Conservation (phyloP, 2,797 vertebrate species). For the Sardinella longiceps region DNA sequence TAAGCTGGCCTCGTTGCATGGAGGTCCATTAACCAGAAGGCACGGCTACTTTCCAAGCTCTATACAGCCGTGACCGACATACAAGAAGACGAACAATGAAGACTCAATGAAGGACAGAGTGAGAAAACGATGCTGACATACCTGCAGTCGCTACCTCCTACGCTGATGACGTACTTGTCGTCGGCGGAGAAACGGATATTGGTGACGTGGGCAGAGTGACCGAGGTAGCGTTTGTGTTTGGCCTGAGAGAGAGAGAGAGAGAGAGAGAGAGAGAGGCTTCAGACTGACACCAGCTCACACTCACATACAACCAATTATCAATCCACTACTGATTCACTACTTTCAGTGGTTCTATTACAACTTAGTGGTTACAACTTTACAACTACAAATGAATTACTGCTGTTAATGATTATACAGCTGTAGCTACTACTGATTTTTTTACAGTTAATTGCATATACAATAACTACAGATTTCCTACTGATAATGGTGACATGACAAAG, state of each 20-base stretch:
- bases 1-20: no score
- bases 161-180: slow-evolving; percentile 90
- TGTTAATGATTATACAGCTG: no score
- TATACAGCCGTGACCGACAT: not conserved
- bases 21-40: no score
- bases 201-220: slow-evolving; percentile 92
- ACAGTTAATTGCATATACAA: no score
- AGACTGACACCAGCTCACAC: not conserved
- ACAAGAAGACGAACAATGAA: not conserved
- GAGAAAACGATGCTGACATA: slow-evolving; percentile 55
- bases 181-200: slow-evolving; percentile 93
- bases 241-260: slow-evolving; percentile 70
- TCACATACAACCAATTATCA: not conserved
- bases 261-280: slow-evolving; percentile 1
- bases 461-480: not conserved
- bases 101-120: not conserved
- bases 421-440: no score
- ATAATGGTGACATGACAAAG: not conserved
- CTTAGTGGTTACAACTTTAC: no score
- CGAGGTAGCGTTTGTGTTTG: slow-evolving; percentile 94
- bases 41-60: no score
- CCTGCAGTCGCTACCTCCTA: slow-evolving; percentile 96
- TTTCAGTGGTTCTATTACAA: no score
- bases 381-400: no score
- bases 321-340: no score